phyloP scores from a whole-genome alignment of 2,888 invertebrate species.

The Oscheius sp. region DNA sequence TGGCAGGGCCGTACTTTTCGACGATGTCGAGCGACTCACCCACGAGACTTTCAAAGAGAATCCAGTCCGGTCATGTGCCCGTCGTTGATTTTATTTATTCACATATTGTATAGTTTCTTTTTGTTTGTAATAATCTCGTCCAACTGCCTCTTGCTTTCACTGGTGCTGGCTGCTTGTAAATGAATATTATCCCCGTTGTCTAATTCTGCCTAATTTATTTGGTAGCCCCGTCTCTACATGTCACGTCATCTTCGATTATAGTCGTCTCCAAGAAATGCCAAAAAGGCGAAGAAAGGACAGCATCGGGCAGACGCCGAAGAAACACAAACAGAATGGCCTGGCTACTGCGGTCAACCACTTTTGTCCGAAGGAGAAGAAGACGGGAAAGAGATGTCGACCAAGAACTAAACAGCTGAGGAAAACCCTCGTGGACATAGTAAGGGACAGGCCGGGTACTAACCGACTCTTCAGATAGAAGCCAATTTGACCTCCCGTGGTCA shows the following conservation, averaged over 20 bases:
- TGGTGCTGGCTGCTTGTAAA: not conserved
- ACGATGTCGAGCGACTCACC: slow-evolving; percentile 84
- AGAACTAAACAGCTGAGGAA: slow-evolving; percentile 8
- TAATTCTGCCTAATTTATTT: not conserved
- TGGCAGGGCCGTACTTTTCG: slow-evolving; percentile 92
- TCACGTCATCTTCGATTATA: not conserved
- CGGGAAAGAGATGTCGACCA: not conserved
- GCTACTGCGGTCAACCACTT: not conserved
- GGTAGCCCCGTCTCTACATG: not conserved
- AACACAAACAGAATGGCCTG: not conserved
- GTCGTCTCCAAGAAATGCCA: too few species aligned
- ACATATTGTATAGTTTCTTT: not conserved
- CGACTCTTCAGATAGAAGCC: too few species aligned
- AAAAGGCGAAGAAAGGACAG: too few species aligned
- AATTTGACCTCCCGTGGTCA: too few species aligned
- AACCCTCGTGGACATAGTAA: not conserved
- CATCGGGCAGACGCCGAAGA: not conserved
- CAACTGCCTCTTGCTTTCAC: not conserved
- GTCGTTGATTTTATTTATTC: slow-evolving; percentile 5
- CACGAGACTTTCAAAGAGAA: slow-evolving; percentile 46
- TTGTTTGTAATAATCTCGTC: not conserved
- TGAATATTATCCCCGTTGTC: not conserved
- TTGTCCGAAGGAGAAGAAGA: not conserved
- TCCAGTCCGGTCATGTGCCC: not conserved
- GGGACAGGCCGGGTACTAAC: too few species aligned